Percentiles rank a stretch among this genome's conserved stretches.
Conservation (phyloP, 2,113 vertebrate species). For the Aix galericulata region DNA sequence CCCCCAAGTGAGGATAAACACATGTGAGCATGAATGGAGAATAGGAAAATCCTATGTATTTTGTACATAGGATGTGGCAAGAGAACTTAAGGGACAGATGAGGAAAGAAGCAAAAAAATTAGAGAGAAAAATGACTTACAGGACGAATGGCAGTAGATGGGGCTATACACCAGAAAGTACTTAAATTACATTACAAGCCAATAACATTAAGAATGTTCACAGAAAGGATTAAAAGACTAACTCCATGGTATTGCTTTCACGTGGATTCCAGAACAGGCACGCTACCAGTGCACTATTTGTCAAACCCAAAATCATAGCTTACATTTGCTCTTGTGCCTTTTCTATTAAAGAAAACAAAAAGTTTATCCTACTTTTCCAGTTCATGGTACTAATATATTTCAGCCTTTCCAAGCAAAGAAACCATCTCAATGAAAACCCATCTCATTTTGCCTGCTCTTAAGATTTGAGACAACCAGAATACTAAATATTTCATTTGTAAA, state of each 20-base stretch:
- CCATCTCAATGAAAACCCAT: background rate
- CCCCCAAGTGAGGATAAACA: background rate
- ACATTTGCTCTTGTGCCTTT: background rate
- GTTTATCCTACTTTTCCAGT: background rate
- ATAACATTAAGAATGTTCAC: background rate
- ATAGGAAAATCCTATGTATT: background rate
- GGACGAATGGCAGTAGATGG: background rate
- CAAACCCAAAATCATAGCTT: background rate
- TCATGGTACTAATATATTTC: background rate
- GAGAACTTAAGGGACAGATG: background rate
- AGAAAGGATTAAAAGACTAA: background rate
- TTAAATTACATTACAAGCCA: background rate
- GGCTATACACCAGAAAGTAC: background rate
- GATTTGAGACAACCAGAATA: background rate
- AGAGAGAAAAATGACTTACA: background rate
- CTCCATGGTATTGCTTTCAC: background rate
- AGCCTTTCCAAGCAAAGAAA: background rate
- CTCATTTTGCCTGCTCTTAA: background rate
- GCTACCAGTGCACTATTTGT: background rate
- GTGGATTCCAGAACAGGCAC: background rate
- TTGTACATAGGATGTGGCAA: background rate
- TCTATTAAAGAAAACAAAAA: background rate
- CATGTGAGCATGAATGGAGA: background rate
- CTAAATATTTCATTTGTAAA: background rate
- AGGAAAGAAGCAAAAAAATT: accelerated